Conservation (phyloP, 1,140 invertebrate species). For the Danaus plexippus region DNA sequence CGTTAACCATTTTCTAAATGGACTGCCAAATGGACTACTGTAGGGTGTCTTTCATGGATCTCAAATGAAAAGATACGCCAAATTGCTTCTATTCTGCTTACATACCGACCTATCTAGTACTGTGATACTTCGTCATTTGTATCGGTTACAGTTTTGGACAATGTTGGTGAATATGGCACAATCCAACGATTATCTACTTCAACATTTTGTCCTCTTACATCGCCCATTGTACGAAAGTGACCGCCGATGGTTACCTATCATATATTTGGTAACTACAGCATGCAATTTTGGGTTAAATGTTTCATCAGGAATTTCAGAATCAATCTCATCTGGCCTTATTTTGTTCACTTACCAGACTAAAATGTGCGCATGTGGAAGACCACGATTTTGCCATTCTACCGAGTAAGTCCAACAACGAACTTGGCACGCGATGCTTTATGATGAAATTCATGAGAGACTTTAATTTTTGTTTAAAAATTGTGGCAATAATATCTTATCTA, state of each 20-base stretch:
- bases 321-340: slow-evolving; percentile 49
- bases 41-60: slow-evolving; percentile 58
- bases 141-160: slow-evolving; percentile 34
- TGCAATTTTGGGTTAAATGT: slow-evolving; percentile 46
- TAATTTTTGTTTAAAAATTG: slow-evolving; percentile 70
- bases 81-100: slow-evolving; percentile 54
- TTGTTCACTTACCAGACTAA: slow-evolving; percentile 44
- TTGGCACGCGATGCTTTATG: slow-evolving; percentile 36
- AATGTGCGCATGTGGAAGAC: slow-evolving; percentile 59
- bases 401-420: slow-evolving; percentile 55
- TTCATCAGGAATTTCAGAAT: slow-evolving; percentile 69
- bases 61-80: slow-evolving; percentile 62
- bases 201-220: slow-evolving; percentile 28
- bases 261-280: slow-evolving; percentile 56
- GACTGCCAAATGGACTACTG: no score
- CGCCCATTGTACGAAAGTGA: slow-evolving; percentile 37
- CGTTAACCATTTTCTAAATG: no score
- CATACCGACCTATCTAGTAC: slow-evolving; percentile 20
- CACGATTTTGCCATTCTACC: no score
- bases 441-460: slow-evolving; percentile 63
- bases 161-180: slow-evolving; percentile 51
- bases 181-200: slow-evolving; percentile 62
- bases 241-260: slow-evolving; percentile 61
- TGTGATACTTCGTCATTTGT: slow-evolving; percentile 29
- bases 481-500: slow-evolving; percentile 48